Base-by-base conservation (phyloP, 37 sponge, comb jelly and placozoan species). In the Ephydatia muelleri region DNA sequence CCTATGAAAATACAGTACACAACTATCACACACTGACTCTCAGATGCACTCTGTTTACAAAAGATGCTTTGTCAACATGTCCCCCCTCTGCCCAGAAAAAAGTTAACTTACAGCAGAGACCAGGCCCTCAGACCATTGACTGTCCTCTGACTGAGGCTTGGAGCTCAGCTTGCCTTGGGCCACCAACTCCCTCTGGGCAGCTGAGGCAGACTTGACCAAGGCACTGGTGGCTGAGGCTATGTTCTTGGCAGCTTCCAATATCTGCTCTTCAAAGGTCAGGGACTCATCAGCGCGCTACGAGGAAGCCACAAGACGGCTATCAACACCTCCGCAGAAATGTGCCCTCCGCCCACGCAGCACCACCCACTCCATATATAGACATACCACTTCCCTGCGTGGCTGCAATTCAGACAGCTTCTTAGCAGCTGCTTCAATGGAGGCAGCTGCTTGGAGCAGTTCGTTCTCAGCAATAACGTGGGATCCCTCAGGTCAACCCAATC, bases 111-210 rank as follows among this genome's bases (percentile, higher is more conserved):
- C 96, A 81, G 96, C 96, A 67, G 95, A 91, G 65, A 99, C 97
- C 66, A 99, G 89, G 21, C 99, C 99, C 49, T 97, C 96, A 35
- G 92, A 89, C 99, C 99, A 99, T 67, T 95, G 93, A 32, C 92
- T 84, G 81, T 97, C 97, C 76, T 95, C 95, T 68, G 83, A 79
- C 40, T 78, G 70, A 14, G 80, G 76, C 68, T 78, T 72, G 29
- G 68, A 83, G 70, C 80, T 79, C 65, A 92, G 87, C 86, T 87
- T 86, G 33, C 98, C 98, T 78, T 98, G 98, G 32, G 84, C 92
- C 49, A 93, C 92, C 83, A 98, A 77, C 68, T 98, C 98, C 57
- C 92, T 80, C 84, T 98, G 98, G n/a, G 98, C 91, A 67, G 88
- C 98, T 22, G 94, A 89, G 65, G 98, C 98, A 12, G 88, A 83